Conservation (phyloP, 2,888 invertebrate genomes). For the Terebella lapidaria region DNA sequence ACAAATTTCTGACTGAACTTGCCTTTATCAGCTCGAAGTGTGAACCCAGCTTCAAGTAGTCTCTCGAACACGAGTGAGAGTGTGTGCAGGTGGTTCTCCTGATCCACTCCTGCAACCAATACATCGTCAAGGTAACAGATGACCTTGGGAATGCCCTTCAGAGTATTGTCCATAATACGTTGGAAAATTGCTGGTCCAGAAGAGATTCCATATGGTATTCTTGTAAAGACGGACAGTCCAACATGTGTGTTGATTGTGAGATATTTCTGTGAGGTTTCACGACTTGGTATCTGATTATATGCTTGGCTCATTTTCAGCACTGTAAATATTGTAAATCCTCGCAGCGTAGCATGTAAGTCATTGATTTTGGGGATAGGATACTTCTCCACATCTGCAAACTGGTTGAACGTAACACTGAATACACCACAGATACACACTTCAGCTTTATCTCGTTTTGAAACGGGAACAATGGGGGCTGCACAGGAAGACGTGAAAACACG, state of each 20-base stretch:
- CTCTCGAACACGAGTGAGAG: neutral
- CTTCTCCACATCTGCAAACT: neutral
- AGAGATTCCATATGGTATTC: neutral
- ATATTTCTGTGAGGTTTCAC: neutral
- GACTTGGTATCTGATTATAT: neutral
- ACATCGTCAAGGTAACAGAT: neutral
- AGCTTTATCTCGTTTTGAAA: neutral
- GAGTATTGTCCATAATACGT: neutral
- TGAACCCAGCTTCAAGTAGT: neutral
- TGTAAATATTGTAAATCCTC: neutral
- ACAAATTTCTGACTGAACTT: neutral
- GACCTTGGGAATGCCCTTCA: neutral
- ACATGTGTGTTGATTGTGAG: constrained; percentile 3
- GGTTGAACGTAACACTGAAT: neutral
- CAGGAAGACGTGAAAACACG: neutral
- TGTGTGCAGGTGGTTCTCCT: neutral
- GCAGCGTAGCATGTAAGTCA: neutral
- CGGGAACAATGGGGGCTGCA: neutral
- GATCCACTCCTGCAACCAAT: neutral
- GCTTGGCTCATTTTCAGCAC: neutral
- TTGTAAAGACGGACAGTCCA: neutral
- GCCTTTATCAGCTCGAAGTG: neutral
- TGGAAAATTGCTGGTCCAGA: constrained; percentile 1
- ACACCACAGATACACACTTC: constrained; percentile 1
- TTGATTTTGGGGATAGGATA: neutral